Evolutionary conservation across 2,113 vertebrate genomes (phyloP), one percentile per base, ranked within the genome.

Genomic region (Atractosteus spatula): DNA sequence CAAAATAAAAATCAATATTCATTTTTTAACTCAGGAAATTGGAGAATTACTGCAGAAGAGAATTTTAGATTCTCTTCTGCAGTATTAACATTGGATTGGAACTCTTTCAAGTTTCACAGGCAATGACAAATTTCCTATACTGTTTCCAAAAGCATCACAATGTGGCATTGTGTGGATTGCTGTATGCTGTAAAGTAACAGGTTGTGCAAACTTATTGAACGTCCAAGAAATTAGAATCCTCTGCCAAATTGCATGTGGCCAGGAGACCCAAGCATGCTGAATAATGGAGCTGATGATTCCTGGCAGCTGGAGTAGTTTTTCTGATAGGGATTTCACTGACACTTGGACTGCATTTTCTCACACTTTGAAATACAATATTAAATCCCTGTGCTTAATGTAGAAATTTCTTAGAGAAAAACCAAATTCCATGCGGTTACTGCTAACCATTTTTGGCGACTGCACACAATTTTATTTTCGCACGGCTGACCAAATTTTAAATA

Each of bases 201-300:
- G 62, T 55, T 56, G 71, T 66, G 63, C 63, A 72, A 66, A 72
- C 71, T 55, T 44, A n/a, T 51, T 44, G 51, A 66, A 43, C 8
- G 41, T 51, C 62, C 10, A 14, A n/a, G 54, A 13, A 72, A 65
- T 72, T 66, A 41, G 56, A 54, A 56, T 56, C 44, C 29, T 56
- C 54, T 72, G 62, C 29, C 71, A 57, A 44, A 13, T 45, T 4
- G 45, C 14, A 45, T 16, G 11, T 67, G 42, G 11, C 44, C 14
- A 16, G 41, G 55, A 55, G 55, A 43, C 11, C 12, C 0, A 1
- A 14, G 41, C 14, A 41, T 10, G 45, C 43, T 51, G 66, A 67
- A 54, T 8, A 8, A 47, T 44, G 64, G 29, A 3, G 17, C 51
- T 11, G 2, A 51, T 55, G 10, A 3, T 11, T 69, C 8, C 8